Evolutionary conservation across 2,113 vertebrate species (phyloP), one percentile per base, ranked within the genome.

Genomic region (Tetrao urogallus): DNA sequence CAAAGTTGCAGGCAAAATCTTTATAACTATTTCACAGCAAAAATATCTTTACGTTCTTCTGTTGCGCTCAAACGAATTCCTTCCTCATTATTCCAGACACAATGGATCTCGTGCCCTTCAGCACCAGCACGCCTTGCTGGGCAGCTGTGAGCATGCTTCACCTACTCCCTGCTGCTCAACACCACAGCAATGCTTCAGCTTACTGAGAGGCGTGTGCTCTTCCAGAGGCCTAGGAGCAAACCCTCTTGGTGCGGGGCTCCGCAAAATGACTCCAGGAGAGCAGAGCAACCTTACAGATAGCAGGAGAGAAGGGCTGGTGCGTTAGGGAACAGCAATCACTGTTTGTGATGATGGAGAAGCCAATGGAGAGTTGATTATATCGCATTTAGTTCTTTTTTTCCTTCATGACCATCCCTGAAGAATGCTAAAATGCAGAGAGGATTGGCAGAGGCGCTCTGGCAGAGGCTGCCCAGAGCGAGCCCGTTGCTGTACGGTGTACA

Each of bases 191-290:
- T 2, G 15, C 30, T 73, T n/a, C 75, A 2, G 13, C 8, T 16
- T 16, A 16, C 22, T 36, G 47, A 38, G 45, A 72, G 42, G 5
- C 0, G 1, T 0, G 0, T 1, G 8, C 22, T n/a, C 18, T 47
- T 11, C 28, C 42, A 15, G 38, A 28, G 47, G 21, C n/a, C 24
- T 32, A 25, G 11, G 58, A n/a, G 6, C 0, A 43, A 17, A 5
- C 3, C 6, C 75, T n/a, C 24, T 20, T 0, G 0, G 5, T 15
- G n/a, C 7, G 0, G 0, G 40, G 25, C 32, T 67, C 78, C 54
- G 75, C n/a, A 57, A 43, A 91, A 70, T 28, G 19, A 25, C n/a
- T 84, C 36, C 40, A 84, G 60, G 61, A 22, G 50, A 71, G 15
- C 75, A 18, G 48, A 64, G 43, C 27, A 36, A 50, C 64, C 24